Evolutionary conservation across 2,113 vertebrate genomes (phyloP), one percentile per base, ranked within the genome.

Genomic region (Archilochus colubris): DNA sequence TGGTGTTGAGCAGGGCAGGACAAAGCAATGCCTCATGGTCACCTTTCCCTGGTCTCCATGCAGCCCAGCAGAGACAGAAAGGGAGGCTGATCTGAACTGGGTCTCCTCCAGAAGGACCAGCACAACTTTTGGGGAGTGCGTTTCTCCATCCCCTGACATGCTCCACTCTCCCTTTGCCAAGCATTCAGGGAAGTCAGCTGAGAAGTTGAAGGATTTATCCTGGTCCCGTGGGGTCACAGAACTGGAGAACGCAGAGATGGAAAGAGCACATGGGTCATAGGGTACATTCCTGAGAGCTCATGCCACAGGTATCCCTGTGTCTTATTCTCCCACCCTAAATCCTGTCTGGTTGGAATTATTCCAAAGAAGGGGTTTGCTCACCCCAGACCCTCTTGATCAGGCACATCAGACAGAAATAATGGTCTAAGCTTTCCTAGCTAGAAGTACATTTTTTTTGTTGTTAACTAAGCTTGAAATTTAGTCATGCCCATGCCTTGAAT

Each of bases 401-500:
- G 76, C 53, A 15, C 7, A 1, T 80, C 31, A 61, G 61, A 38
- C 67, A 59, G 51, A 82, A 80, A 73, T 50, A 67, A 54, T 6
- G 9, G 15, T 64, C 43, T 70, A 64, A 81, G 14, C 19, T 75
- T 91, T 94, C 72, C 75, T 46, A 67, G 40, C 13, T 81, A 93
- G 48, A 76, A 53, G 43, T 77, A 48, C 6, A 3, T 6, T 53
- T 95, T 91, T 40, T 40, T 40, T 40, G 10, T 68, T 72, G 54
- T 91, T 48, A 61, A 50, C 24, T 75, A 55, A 62, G 64, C 72
- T 82, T 88, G 64, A 94, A 92, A 83, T 36, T 80, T 21, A 30
- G 38, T 94, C 72, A 86, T 90, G 57, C 25, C 66, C 76, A 88
- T 81, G 54, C 90, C 82, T 94, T 93, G 69, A 86, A 46, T 94